Conservation (phyloP, 2,113 vertebrate genomes). For the Oxygymnocypris stewartii region DNA sequence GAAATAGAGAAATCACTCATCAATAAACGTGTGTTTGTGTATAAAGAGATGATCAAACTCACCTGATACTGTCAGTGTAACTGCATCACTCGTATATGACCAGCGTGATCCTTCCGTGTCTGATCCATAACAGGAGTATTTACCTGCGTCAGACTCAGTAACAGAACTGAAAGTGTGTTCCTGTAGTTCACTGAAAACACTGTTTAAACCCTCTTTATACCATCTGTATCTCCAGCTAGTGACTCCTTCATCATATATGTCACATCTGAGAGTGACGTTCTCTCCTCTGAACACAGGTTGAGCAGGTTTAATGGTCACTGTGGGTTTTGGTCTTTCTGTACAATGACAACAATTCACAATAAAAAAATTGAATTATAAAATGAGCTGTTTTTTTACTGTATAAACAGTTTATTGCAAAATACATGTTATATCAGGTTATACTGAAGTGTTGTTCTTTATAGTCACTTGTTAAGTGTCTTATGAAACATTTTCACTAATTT, state of each 20-base stretch:
- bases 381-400: not conserved
- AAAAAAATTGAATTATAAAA: not conserved
- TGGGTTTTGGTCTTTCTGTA: not conserved
- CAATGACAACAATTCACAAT: no score
- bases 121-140: not conserved
- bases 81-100: not conserved
- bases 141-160: no score
- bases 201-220: no score
- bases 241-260: no score
- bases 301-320: not conserved
- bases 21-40: not conserved
- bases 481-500: not conserved
- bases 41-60: not conserved
- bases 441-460: not conserved
- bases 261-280: no score
- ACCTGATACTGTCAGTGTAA: not conserved
- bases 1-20: not conserved
- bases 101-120: not conserved
- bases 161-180: no score
- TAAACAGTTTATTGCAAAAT: not conserved
- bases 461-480: not conserved
- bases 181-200: no score
- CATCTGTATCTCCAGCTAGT: no score
- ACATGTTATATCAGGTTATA: not conserved
- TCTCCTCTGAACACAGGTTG: no score